These are phyloP conservation scores for Psittacula cyanocephala DNA, from an alignment of 2,113 vertebrate species.

Conservation along the genomic window DNA sequence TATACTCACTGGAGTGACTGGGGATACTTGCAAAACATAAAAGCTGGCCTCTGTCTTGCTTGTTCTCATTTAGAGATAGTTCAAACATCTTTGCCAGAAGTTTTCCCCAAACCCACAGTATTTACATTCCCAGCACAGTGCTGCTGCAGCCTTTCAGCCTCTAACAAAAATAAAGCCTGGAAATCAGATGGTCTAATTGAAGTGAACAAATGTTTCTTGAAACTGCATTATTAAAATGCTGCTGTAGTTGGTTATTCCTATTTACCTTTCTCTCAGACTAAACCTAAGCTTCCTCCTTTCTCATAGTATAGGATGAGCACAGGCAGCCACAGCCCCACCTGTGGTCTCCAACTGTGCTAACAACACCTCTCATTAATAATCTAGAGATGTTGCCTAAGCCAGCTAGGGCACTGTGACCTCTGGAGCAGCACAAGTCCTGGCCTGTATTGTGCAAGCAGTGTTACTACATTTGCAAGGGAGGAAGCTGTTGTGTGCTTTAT, in stretches of 20 bases:
- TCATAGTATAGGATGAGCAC: neutral
- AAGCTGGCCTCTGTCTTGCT: neutral
- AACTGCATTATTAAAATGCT: neutral
- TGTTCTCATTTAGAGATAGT: neutral
- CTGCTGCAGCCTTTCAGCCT: slow-evolving; percentile 3
- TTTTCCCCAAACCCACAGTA: neutral
- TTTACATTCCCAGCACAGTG: neutral
- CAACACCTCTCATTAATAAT: neutral
- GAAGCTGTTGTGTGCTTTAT: neutral
- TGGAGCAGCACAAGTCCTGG: neutral
- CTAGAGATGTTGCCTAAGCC: neutral
- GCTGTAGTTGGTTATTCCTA: neutral
- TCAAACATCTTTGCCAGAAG: neutral
- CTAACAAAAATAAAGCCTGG: neutral
- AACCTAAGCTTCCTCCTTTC: neutral
- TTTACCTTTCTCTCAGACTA: neutral
- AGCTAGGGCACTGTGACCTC: neutral
- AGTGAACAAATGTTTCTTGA: neutral
- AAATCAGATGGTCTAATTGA: slow-evolving; percentile 7
- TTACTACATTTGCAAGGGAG: neutral
- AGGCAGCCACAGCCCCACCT: neutral
- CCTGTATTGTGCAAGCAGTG: neutral
- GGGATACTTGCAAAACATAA: neutral
- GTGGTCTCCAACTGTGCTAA: neutral
- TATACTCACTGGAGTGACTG: neutral